Base-by-base conservation (phyloP, 2,888 invertebrate genomes). In the Coelogynopora nodosa region DNA sequence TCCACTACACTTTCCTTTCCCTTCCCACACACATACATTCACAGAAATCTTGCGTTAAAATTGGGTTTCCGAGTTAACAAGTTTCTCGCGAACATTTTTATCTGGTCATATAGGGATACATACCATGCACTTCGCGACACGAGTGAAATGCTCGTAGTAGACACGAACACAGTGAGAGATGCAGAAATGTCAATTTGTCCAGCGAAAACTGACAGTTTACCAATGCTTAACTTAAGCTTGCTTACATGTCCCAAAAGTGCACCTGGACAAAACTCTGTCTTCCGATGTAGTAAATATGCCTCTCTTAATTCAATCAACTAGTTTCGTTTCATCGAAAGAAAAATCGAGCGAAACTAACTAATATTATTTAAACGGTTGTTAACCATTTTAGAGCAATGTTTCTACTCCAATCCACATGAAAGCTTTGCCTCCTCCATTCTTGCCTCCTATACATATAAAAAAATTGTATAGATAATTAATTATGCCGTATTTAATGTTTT, bases 161-260 rank as follows among this genome's bases (percentile, higher is more conserved):
- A 74, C 74, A 23, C 18, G 74, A 23, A 74, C 74, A 13, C 10
- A 74, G 23, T n/a, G 74, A 23, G 27, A 74, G 74, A 74, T 74
- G 27, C 74, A 74, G 2, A 74, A 74, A 74, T 74, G 74, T 74
- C 74, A 74, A 74, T 74, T 74, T 74, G 5, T 74, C 74, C 23
- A 5, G 74, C 74, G 74, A 74, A 74, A 74, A 74, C 27, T 74
- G 74, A 74, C 74, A 74, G 74, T 5, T 74, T 74, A 74, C 23
- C 74, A 5, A 74, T 26, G 74, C 5, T 74, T 74, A 23, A 13
- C 74, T 74, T 74, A 49, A 2, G 23, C 74, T 2, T 5, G 23
- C 74, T 23, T 10, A 74, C 74, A 74, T 74, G 74, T 74, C 74
- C 74, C 74, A 74, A 74, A 74, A 74, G 74, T 74, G 23, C 74